A percentile compares a stretch with the other conserved stretches of the same genome.
Conservation (phyloP, 2,888 invertebrate species). For the Synanthedon myopaeformis region DNA sequence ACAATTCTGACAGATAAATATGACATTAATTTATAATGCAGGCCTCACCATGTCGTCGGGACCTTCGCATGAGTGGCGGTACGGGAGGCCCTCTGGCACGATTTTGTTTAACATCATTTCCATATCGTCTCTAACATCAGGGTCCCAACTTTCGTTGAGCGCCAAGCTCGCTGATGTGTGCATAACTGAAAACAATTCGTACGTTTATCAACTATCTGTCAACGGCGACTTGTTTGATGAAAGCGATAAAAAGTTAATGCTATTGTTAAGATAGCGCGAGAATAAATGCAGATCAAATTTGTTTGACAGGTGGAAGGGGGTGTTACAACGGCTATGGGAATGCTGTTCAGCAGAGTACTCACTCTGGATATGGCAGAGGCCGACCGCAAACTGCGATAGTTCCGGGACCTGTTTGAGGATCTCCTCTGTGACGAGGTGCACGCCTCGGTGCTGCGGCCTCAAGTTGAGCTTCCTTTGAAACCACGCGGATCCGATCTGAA, state of each 20-base stretch:
- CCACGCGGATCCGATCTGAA: slow-evolving; percentile 97
- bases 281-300: slow-evolving; percentile 34
- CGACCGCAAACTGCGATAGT: slow-evolving; percentile 93
- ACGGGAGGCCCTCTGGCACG: slow-evolving; percentile 96
- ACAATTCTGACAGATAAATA: neutral
- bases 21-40: too few relatives aligned
- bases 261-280: slow-evolving; percentile 21
- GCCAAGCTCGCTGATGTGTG: slow-evolving; percentile 98
- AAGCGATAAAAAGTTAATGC: neutral
- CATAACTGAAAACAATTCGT: slow-evolving; percentile 80
- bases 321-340: slow-evolving; percentile 54
- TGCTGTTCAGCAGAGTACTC: slow-evolving; percentile 63
- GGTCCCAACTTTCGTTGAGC: slow-evolving; percentile 98
- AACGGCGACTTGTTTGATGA: slow-evolving; percentile 8
- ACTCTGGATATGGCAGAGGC: slow-evolving; percentile 98
- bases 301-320: slow-evolving; percentile 46
- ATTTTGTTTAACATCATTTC: slow-evolving; percentile 99
- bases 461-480: slow-evolving; percentile 97
- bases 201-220: slow-evolving; percentile 37
- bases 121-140: slow-evolving; percentile 97
- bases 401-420: slow-evolving; percentile 95
- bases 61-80: slow-evolving; percentile 97
- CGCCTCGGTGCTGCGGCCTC: slow-evolving; percentile 95
- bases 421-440: slow-evolving; percentile 97
- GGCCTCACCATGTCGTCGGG: slow-evolving; percentile 95